phyloP scores from a whole-genome alignment of 2,888 invertebrate genomes.

The Drosophila mimica region DNA sequence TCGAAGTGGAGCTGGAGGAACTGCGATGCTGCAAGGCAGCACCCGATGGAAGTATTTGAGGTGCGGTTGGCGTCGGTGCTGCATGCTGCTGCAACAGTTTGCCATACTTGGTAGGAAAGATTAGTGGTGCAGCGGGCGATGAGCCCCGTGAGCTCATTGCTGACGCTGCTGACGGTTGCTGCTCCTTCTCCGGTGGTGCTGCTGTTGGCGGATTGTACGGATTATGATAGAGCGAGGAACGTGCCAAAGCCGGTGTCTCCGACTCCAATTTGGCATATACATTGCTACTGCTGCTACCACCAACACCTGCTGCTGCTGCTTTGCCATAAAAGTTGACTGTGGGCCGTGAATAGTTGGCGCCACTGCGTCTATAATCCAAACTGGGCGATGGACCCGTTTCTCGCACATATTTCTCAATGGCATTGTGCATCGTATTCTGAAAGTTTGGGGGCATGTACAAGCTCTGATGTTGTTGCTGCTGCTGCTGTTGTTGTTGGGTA shows the following conservation, averaged over 20 bases:
- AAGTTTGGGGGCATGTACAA: conserved; percentile 81
- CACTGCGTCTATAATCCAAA: conserved; percentile 56
- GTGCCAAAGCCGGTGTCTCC: conserved; percentile 42
- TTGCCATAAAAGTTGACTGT: conserved; percentile 37
- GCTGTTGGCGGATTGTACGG: conserved; percentile 70
- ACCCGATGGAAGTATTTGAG: conserved; percentile 23
- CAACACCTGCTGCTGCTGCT: conserved; percentile 15
- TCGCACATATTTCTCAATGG: conserved; percentile 72
- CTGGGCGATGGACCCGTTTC: conserved; percentile 62
- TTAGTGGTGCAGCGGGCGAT: conserved; percentile 56
- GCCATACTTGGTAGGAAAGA: conserved; percentile 75
- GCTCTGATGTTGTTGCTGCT: conserved; percentile 64
- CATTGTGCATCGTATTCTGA: conserved; percentile 68
- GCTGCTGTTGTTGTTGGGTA: conserved; percentile 12
- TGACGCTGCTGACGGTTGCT: neutral
- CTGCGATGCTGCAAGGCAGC: conserved; percentile 16
- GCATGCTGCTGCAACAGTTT: conserved; percentile 66
- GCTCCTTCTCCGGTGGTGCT: conserved; percentile 22
- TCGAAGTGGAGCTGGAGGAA: conserved; percentile 21
- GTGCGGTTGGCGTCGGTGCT: conserved; percentile 3
- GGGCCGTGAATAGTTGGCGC: conserved; percentile 11
- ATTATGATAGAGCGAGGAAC: conserved; percentile 76
- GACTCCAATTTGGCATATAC: conserved; percentile 59
- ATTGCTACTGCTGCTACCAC: conserved; percentile 14
- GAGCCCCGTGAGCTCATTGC: conserved; percentile 27